phyloP scores from a whole-genome alignment of 1,140 invertebrate genomes.

The Dreissena polymorpha region DNA sequence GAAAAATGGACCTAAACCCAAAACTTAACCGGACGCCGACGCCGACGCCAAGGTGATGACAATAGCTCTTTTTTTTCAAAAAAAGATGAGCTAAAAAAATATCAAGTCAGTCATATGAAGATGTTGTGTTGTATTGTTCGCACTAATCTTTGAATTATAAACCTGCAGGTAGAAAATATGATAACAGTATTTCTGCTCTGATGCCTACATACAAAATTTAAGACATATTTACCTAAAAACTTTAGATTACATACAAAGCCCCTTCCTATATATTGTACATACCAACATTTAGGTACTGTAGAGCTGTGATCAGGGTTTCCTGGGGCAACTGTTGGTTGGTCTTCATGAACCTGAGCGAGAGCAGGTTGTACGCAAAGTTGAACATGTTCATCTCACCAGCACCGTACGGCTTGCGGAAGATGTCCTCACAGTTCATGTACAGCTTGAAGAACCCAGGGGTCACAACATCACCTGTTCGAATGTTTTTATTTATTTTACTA shows the following conservation, averaged over 20 bases:
- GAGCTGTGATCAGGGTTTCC: conserved; percentile 87
- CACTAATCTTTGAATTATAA: too few relatives aligned
- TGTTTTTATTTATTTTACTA: too few relatives aligned
- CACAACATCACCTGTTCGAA: conserved; percentile 89
- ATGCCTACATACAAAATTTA: too few relatives aligned
- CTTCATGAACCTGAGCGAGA: conserved; percentile 94
- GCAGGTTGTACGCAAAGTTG: conserved; percentile 96
- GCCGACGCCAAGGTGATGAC: too few relatives aligned
- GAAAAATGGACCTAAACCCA: too few relatives aligned
- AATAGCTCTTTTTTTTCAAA: too few relatives aligned
- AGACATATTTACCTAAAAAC: neutral
- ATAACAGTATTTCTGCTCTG: too few relatives aligned
- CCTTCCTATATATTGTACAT: conserved; percentile 30
- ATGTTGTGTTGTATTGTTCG: too few relatives aligned
- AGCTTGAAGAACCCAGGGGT: conserved; percentile 89
- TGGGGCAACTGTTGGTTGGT: conserved; percentile 88
- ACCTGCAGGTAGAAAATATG: too few relatives aligned
- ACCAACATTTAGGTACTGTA: conserved; percentile 91
- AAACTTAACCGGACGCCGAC: too few relatives aligned
- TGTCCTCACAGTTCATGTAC: conserved; percentile 73
- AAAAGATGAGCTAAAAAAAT: too few relatives aligned
- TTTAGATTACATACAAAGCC: neutral
- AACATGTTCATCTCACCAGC: conserved; percentile 97
- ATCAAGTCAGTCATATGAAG: too few relatives aligned
- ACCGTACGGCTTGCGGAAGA: conserved; percentile 82